A percentile compares a stretch with the other conserved stretches of the same genome.
phyloP scores from a whole-genome alignment of 2,797 vertebrate genomes.

The Phoebastria nigripes region DNA sequence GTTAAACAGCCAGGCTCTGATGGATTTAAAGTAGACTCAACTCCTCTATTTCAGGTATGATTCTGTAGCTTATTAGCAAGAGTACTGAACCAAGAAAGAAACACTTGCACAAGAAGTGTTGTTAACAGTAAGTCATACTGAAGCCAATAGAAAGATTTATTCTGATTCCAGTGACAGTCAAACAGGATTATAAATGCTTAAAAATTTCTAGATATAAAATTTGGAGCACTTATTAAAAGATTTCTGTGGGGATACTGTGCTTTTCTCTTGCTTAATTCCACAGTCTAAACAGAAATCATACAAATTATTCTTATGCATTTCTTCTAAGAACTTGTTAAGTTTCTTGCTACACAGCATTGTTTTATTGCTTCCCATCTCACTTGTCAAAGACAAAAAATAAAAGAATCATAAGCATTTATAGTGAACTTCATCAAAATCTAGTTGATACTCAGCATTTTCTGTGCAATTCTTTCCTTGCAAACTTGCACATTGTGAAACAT shows the following conservation, averaged over 20 bases:
- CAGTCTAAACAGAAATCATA: background rate
- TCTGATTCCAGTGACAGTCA: background rate
- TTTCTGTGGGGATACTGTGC: background rate
- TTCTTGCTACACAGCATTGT: background rate
- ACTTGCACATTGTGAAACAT: background rate
- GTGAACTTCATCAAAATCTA: background rate
- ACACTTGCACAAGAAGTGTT: background rate
- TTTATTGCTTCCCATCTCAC: background rate
- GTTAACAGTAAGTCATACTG: background rate
- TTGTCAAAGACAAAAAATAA: background rate
- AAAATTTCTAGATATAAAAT: background rate
- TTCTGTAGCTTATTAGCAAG: background rate
- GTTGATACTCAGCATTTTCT: background rate
- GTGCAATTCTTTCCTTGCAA: background rate
- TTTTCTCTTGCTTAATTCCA: background rate
- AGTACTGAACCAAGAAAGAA: background rate
- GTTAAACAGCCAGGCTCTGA: slow-evolving; percentile 92
- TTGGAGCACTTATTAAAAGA: background rate
- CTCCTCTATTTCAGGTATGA: slow-evolving; percentile 89
- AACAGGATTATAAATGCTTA: background rate
- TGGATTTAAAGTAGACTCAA: slow-evolving; percentile 90
- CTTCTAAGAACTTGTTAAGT: background rate
- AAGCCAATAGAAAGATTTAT: background rate
- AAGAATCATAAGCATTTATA: background rate
- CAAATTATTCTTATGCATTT: background rate